These are phyloP conservation scores for Melospiza georgiana DNA, from an alignment of 2,113 vertebrate genomes.

Conservation along the genomic window DNA sequence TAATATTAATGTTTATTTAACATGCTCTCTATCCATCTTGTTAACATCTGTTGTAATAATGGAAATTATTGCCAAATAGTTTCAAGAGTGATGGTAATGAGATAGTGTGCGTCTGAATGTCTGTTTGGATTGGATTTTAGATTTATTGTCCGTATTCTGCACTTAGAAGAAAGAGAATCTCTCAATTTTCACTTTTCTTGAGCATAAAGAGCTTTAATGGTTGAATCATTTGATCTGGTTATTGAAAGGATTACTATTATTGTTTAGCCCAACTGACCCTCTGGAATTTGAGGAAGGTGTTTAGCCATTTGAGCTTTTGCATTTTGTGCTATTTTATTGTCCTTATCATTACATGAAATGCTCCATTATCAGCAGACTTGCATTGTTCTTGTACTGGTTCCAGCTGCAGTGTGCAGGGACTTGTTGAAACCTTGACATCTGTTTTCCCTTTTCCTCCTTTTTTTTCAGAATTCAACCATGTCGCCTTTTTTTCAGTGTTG, in stretches of 20 bases:
- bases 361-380: conserved; percentile 15
- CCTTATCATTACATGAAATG: conserved; percentile 33
- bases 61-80: conserved; percentile 13
- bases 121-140: conserved; percentile 5
- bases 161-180: neutral
- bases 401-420: conserved; percentile 12
- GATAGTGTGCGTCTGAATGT: neutral
- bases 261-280: neutral
- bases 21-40: conserved; percentile 1
- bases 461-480: conserved; percentile 43
- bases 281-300: conserved; percentile 27
- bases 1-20: conserved; percentile 46
- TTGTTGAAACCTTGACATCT: conserved; percentile 49
- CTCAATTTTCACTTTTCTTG: conserved; percentile 29
- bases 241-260: conserved; percentile 16
- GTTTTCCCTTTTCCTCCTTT: conserved; percentile 39
- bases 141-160: neutral
- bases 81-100: neutral
- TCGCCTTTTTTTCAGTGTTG: neutral
- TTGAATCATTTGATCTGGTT: conserved; percentile 10
- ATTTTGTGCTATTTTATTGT: conserved; percentile 51
- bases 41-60: conserved; percentile 46
- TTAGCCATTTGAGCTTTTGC: neutral
- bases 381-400: conserved; percentile 19
- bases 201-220: neutral